Base-by-base conservation (phyloP, 2,888 invertebrate species). In the Coelinius sp. region DNA sequence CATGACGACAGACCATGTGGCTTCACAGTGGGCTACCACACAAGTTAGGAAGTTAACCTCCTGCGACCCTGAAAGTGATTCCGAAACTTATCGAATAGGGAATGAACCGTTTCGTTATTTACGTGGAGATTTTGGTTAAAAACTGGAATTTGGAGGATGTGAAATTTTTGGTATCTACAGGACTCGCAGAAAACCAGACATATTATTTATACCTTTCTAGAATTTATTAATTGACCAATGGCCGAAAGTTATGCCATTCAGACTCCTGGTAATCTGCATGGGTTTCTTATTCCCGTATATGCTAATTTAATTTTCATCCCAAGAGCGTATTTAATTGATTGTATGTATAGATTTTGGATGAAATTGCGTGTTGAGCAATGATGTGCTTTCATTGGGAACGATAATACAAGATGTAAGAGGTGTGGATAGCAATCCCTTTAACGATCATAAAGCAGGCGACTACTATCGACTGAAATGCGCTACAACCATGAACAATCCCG, bases 401-500 rank as follows among this genome's bases (percentile, higher is more conserved):
- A 62, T 62, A 62, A 20, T 38, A 17, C 1, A 62, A 27, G 17
- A 27, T 56, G 24, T 10, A 22, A 22, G 20, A 27, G 56, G 56
- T 56, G 38, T 35, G 38, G 17, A 62, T 62, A 12, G 6, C 17
- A 22, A 62, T 62, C 6, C 38, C 38, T 59, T 31, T 17, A 59
- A 31, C 56, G 27, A 59, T 27, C 22, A 62, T 41, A 68, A 68
- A 68, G 59, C 70, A 68, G 68, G 68, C 70, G 68, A 71, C 68
- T 72, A 68, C 71, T 73, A 71, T 62, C 71, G 27, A 46, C 17
- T 59, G 31, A 44, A 59, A 24, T 75, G 56, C 67, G 17, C 66
- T 38, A 77, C 76, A 79, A 78, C 76, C 76, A 76, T 76, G 77
- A 78, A 71, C 76, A 76, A 78, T 81, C 79, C 75, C 77, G 75